Evolutionary conservation across 2,888 invertebrate genomes (phyloP), one percentile per base, ranked within the genome.

Genomic region (Meteorus colon): DNA sequence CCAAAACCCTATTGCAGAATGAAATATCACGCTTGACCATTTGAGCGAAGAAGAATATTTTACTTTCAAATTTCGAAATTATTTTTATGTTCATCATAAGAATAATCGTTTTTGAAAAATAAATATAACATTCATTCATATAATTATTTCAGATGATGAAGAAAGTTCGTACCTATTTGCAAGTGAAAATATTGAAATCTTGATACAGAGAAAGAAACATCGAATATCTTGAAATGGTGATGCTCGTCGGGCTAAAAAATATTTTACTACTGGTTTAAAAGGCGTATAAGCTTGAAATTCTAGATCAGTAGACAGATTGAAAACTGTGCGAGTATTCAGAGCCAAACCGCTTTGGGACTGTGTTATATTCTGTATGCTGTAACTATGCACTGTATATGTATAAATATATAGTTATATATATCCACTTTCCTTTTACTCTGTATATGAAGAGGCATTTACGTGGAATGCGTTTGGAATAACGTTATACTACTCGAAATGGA

Each of bases 401-500:
- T 70, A 55, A 19, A 51, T 70, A 37, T 45, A 71, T 71, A 62
- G 16, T 71, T 71, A 76, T 66, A 76, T 67, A 76, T 41, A 66
- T 72, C 62, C 37, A 66, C 60, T 63, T 14, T 73, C 60, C 48
- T 73, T 76, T 63, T 68, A 34, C 37, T 66, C 60, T 73, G 45
- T 66, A 73, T 72, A 76, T 73, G 72, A 67, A 73, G 73, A 76
- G 62, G 73, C 73, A 73, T 76, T 76, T 76, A 73, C 76, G 68
- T 72, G 76, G 73, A 76, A 76, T 76, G 76, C 76, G 72, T 76
- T 76, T 73, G 69, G 76, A 76, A 76, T 76, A 76, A 73, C 76
- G 70, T 73, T 76, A 76, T 73, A 67, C 67, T 73, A 63, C 69
- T 73, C 55, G 76, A 76, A 76, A 76, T 76, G 68, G 72, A 76